Conservation (phyloP, 2,888 invertebrate species). For the Oscheius sp. region DNA sequence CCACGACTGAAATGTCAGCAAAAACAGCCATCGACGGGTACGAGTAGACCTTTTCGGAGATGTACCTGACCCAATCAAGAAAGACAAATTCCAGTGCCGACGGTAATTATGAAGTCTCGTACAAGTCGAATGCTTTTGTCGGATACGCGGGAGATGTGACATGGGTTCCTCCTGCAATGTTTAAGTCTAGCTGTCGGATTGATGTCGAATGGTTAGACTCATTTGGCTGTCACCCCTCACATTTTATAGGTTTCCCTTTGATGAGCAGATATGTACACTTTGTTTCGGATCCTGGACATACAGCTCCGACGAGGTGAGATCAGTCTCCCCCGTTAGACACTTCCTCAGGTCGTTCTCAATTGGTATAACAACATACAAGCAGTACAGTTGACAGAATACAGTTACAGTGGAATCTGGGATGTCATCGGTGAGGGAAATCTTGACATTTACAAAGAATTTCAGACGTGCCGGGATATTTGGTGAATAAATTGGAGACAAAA, state of each 20-base stretch:
- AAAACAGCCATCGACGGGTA: constrained; percentile 5
- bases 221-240: constrained; percentile 5
- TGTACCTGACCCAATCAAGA: not conserved
- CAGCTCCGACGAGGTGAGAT: constrained; percentile 91
- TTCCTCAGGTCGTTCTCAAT: constrained; percentile 80
- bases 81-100: constrained; percentile 84
- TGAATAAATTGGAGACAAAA: constrained; percentile 54
- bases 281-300: constrained; percentile 77
- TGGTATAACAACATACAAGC: constrained; percentile 83
- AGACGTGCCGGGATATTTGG: constrained; percentile 74
- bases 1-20: constrained; percentile 2
- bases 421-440: constrained; percentile 82
- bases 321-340: not conserved
- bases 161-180: constrained; percentile 99
- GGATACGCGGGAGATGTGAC: constrained; percentile 77
- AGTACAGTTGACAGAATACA: constrained; percentile 88
- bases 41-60: not conserved
- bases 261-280: constrained; percentile 70
- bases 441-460: not conserved
- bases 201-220: constrained; percentile 58
- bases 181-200: constrained; percentile 62
- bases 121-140: constrained; percentile 61
- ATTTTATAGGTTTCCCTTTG: constrained; percentile 53
- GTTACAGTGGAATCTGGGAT: constrained; percentile 98
- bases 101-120: constrained; percentile 98